Evolutionary conservation across 2,113 vertebrate species (phyloP).

Genomic region (Mobula hypostoma): DNA sequence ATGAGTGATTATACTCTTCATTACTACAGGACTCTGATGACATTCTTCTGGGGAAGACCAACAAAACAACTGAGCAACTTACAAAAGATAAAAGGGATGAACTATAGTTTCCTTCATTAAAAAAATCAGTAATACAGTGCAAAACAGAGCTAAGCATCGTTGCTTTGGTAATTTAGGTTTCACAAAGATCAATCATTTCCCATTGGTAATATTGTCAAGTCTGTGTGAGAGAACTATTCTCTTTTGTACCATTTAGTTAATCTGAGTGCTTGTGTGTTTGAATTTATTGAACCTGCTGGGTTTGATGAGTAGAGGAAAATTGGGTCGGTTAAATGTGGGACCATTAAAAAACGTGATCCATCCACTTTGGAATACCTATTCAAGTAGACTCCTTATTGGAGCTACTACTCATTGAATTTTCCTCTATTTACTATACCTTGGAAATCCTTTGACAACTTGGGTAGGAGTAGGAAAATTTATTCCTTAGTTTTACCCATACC

Average conservation of each 20-base stretch:
- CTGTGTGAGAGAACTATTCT: neutral
- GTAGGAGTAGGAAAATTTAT: neutral
- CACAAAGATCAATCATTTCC: neutral
- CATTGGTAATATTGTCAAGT: neutral
- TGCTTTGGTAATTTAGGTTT: neutral
- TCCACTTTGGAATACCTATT: neutral
- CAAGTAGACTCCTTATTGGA: neutral
- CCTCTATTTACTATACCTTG: neutral
- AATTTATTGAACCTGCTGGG: neutral
- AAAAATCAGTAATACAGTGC: neutral
- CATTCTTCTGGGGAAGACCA: neutral
- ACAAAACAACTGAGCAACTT: neutral
- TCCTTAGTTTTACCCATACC: neutral
- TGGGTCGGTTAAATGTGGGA: neutral
- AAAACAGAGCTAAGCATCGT: neutral
- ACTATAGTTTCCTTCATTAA: neutral
- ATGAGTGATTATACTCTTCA: neutral
- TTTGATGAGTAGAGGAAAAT: neutral
- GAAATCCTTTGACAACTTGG: neutral
- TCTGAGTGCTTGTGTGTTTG: neutral
- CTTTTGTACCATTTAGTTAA: neutral
- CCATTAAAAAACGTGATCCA: neutral
- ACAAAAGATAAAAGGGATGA: neutral
- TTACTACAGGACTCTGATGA: neutral
- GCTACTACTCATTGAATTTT: neutral